These are phyloP conservation scores for Akabosia matsudoensis DNA, from an alignment of 1,140 invertebrate species.

Conservation along the genomic window DNA sequence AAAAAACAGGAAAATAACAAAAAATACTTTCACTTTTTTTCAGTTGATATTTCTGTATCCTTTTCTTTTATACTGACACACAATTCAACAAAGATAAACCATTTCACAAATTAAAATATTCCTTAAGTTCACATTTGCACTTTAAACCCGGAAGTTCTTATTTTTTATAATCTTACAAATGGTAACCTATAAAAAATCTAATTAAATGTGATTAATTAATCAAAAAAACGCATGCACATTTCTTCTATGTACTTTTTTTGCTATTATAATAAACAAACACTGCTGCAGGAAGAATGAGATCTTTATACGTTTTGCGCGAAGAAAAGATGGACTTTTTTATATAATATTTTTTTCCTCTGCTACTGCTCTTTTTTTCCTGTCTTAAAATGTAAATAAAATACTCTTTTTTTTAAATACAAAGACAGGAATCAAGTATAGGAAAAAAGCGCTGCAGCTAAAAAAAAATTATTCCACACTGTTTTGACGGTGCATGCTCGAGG, in stretches of 20 bases:
- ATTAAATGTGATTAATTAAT: too few species aligned
- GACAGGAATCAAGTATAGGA: background rate
- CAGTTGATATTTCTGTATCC: background rate
- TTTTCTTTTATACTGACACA: background rate
- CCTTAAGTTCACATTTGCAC: too few species aligned
- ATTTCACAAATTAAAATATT: too few species aligned
- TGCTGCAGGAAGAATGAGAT: too few species aligned
- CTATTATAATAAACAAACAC: too few species aligned
- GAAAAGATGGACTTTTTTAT: background rate
- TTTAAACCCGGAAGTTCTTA: too few species aligned
- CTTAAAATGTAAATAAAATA: background rate
- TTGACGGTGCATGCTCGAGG: background rate
- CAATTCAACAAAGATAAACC: too few species aligned
- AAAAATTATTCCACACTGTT: background rate
- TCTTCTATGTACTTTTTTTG: too few species aligned
- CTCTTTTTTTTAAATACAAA: too few species aligned
- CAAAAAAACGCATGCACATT: too few species aligned
- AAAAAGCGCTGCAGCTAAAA: background rate
- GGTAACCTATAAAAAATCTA: too few species aligned
- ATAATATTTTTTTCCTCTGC: background rate
- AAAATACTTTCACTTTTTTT: background rate
- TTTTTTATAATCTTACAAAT: too few species aligned
- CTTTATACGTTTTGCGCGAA: background rate
- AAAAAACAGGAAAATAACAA: background rate
- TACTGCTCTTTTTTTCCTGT: background rate